phyloP scores from a whole-genome alignment of 2,113 vertebrate genomes.

The Falcunculus frontatus region DNA sequence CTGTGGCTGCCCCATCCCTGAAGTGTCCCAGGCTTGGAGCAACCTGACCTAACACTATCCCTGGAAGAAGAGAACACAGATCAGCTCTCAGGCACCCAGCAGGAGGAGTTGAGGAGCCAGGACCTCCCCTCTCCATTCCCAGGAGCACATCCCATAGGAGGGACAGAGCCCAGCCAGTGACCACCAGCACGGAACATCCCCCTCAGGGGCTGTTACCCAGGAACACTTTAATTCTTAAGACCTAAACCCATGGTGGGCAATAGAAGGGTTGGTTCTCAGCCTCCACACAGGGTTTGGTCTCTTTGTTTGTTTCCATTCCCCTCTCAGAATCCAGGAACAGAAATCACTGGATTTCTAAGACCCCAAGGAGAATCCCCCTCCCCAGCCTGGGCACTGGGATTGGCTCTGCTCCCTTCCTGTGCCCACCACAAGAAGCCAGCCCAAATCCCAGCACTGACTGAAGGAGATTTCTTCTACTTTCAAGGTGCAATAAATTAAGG shows the following conservation, averaged over 20 bases:
- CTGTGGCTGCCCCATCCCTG: neutral
- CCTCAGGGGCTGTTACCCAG: neutral
- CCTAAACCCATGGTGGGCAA: neutral
- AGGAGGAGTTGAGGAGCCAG: neutral
- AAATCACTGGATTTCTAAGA: neutral
- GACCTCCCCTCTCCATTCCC: neutral
- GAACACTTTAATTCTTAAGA: neutral
- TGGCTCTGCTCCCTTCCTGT: neutral
- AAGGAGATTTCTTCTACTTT: neutral
- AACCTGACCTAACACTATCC: neutral
- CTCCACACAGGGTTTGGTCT: neutral
- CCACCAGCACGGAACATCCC: neutral
- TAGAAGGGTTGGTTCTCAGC: neutral
- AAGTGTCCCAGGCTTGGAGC: neutral
- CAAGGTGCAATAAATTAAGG: constrained; percentile 23
- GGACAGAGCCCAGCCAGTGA: neutral
- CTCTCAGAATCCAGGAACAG: neutral
- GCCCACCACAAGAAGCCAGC: neutral
- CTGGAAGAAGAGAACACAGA: neutral
- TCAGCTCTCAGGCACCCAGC: neutral
- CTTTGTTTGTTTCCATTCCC: neutral
- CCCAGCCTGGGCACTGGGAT: neutral
- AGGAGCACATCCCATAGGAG: neutral
- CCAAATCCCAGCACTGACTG: neutral
- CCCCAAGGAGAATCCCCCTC: neutral